Base-by-base conservation (phyloP, 1,140 invertebrate genomes). In the Heliothis virescens region DNA sequence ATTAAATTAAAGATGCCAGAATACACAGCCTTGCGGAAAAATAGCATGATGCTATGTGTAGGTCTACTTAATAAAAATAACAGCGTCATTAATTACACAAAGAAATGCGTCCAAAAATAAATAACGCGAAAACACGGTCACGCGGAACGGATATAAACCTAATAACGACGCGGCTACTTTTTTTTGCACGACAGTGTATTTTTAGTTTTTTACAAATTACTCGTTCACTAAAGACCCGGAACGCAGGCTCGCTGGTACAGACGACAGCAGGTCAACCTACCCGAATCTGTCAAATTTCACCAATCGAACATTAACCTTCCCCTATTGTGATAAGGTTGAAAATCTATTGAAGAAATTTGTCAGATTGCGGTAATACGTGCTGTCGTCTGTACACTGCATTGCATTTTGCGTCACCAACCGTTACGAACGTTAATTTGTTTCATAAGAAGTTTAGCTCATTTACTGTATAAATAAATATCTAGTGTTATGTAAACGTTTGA, bases 351-450 rank as follows among this genome's bases (percentile, higher is more conserved):
- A 26, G 1, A 26, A 1, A 26, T 26, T 26, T 26, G 21, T 1
- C 21, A 26, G 21, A 26, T 26, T 26, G 21, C 2, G 21, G 21
- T 26, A 26, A 26, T 2, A 26, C 2, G 2, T 26, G 2, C 21
- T 26, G 21, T 1, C 21, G 21, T 26, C 2, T 26, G 21, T 26
- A 52, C 69, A 73, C 50, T 57, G 26, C 53, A 73, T 13, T 73
- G 69, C 69, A 73, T 59, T 73, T 73, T 73, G 50, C 69, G 69
- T 73, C 69, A 73, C 69, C 52, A n/a, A 4, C 26, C 53, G 69
- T 73, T 57, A 57, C 69, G 53, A 57, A 41, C 69, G 16, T 67
- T 67, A 67, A 67, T 48, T 67, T 55, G 69, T 73, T 73, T 29
- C 69, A 53, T 73, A 53, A 59, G n/a, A 9, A 7, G 52, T 72